Evolutionary conservation across 2,888 invertebrate genomes (phyloP).

Genomic region (Cephus rjabovi): DNA sequence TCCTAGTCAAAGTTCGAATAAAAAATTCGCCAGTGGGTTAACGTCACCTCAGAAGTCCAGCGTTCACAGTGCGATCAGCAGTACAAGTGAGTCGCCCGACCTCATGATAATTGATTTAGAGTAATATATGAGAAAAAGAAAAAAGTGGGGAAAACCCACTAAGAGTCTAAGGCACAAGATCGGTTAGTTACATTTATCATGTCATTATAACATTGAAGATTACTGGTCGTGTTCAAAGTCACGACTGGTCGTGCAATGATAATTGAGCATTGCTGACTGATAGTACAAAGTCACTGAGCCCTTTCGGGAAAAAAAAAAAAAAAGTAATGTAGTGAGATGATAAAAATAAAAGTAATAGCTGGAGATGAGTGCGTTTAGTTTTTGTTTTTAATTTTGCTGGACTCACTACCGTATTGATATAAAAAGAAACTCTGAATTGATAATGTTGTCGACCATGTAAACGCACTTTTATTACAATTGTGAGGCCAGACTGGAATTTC

Average conservation of each 20-base stretch:
- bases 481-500: not conserved
- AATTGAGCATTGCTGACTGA: not conserved
- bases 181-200: not conserved
- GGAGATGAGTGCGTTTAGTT: not conserved
- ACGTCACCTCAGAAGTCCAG: conserved; percentile 53
- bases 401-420: not conserved
- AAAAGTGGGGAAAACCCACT: not conserved
- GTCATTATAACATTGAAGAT: not conserved
- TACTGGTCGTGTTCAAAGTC: not conserved
- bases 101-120: conserved; percentile 65
- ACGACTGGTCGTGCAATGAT: not conserved
- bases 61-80: conserved; percentile 55
- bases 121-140: conserved; percentile 27
- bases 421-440: not conserved
- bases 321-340: not conserved
- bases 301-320: not conserved
- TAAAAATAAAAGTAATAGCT: not conserved
- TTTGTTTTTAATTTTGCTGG: not conserved
- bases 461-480: not conserved
- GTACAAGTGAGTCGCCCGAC: conserved; percentile 63
- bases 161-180: not conserved
- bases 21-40: conserved; percentile 42
- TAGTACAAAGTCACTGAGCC: conserved; percentile 2
- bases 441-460: not conserved
- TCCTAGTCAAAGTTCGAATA: conserved; percentile 49